Conservation (phyloP, 2,113 vertebrate genomes). For the Pelusios castaneus region DNA sequence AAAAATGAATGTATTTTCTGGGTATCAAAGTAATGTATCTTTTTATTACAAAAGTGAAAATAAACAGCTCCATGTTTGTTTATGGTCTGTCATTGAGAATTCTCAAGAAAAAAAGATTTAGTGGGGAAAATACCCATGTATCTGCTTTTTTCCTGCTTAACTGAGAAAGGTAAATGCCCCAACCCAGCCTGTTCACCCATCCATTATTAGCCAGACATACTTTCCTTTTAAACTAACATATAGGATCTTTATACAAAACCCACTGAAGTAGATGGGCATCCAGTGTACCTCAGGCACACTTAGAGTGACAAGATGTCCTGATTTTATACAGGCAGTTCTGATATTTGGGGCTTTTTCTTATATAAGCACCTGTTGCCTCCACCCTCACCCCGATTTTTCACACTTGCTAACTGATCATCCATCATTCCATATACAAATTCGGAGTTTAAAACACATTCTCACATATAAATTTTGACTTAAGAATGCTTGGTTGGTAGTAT, state of each 20-base stretch:
- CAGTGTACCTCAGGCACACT: background rate
- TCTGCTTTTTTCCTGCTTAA: slow-evolving; percentile 25
- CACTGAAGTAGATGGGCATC: background rate
- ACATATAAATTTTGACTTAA: background rate
- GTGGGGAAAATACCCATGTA: background rate
- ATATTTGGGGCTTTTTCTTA: no score
- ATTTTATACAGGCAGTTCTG: no score
- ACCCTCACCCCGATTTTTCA: no score
- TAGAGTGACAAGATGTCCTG: no score
- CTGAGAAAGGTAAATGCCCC: background rate
- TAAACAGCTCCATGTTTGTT: slow-evolving; percentile 29
- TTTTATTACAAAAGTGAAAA: slow-evolving; percentile 38
- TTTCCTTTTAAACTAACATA: background rate
- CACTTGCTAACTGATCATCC: no score
- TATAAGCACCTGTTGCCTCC: no score
- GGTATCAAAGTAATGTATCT: slow-evolving; percentile 21
- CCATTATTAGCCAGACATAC: background rate
- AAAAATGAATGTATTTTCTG: slow-evolving; percentile 57
- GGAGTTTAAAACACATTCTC: background rate
- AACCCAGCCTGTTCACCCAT: rapidly evolving
- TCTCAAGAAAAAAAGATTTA: slow-evolving; percentile 33
- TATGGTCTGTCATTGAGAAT: slow-evolving; percentile 25
- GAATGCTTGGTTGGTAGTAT: background rate
- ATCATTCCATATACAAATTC: background rate
- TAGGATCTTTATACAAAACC: background rate